Percentiles rank a stretch among this genome's conserved stretches.
These are phyloP conservation scores for Ginglymostoma cirratum DNA, from an alignment of 2,113 vertebrate genomes.

Conservation along the genomic window DNA sequence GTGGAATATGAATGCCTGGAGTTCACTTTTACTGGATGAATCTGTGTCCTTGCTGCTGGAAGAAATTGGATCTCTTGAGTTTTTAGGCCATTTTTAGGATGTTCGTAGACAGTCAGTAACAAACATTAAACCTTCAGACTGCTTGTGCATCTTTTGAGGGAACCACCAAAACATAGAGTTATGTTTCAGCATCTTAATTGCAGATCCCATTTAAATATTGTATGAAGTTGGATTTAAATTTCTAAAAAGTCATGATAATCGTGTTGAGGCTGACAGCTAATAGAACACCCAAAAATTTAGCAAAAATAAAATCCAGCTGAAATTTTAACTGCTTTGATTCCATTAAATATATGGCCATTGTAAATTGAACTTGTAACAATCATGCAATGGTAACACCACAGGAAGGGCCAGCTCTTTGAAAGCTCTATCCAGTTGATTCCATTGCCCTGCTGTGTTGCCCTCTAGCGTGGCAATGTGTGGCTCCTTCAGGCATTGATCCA, in stretches of 20 bases:
- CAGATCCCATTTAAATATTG: background rate
- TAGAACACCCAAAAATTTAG: background rate
- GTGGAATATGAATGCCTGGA: background rate
- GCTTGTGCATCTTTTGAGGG: background rate
- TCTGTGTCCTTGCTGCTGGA: background rate
- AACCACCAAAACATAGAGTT: background rate
- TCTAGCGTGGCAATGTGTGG: background rate
- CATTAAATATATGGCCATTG: too few relatives aligned
- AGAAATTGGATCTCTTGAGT: background rate
- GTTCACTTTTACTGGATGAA: background rate
- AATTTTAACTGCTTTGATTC: background rate
- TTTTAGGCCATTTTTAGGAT: background rate
- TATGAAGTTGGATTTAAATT: background rate
- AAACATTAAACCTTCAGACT: background rate
- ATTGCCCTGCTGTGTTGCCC: background rate
- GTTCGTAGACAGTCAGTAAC: background rate
- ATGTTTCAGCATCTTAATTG: background rate
- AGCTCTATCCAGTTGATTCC: background rate
- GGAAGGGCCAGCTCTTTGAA: background rate
- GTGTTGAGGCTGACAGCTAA: background rate
- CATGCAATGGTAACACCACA: background rate
- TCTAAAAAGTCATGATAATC: background rate
- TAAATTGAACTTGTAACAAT: background rate
- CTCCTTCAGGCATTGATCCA: background rate
- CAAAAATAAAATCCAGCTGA: background rate